Evolutionary conservation across 2,888 invertebrate species (phyloP), one percentile per base, ranked within the genome.

Genomic region (Nemapogon koenigi): DNA sequence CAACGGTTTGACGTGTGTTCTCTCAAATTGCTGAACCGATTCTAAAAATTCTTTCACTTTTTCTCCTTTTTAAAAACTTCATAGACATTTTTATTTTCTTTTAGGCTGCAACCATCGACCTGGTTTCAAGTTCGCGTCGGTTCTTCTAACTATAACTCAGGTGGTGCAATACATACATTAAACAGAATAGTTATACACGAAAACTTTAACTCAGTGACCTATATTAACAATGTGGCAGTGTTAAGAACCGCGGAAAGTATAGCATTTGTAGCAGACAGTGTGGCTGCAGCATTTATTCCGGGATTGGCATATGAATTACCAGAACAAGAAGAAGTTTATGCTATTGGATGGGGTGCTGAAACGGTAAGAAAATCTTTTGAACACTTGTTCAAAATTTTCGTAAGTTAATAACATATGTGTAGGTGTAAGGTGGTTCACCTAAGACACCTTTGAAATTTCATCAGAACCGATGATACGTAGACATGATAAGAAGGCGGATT

Each of bases 71-170:
- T n/a, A 13, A n/a, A 28, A n/a, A 28, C 13, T 28, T 28, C n/a
- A 4, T n/a, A 8, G 13, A 17, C 35, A 10, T 16, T 14, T 16
- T 4, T 8, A 4, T 16, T 30, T 15, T 16, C 19, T 37, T 42
- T 25, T 14, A 37, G 43, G 42, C 2, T 32, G 41, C 1, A 70
- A 26, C 49, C 55, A 6, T 44, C 43, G 0, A 14, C 36, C 10
- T 54, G 55, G 52, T 75, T 72, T 72, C 62, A 70, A 2, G 62
- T 57, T 0, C 53, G 72, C 29, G 58, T 67, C 1, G 71, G 69
- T 0, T 63, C 73, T 1, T 44, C 55, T 1, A 47, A 43, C 40
- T 53, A 57, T 17, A 56, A 54, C 35, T 41, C 54, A 0, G 59
- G 58, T 0, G 71, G 73, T 3, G 45, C 48, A 3, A 47, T 59